These are phyloP conservation scores for Ostrea denselamellosa DNA, from an alignment of 1,140 invertebrate species.

Conservation along the genomic window DNA sequence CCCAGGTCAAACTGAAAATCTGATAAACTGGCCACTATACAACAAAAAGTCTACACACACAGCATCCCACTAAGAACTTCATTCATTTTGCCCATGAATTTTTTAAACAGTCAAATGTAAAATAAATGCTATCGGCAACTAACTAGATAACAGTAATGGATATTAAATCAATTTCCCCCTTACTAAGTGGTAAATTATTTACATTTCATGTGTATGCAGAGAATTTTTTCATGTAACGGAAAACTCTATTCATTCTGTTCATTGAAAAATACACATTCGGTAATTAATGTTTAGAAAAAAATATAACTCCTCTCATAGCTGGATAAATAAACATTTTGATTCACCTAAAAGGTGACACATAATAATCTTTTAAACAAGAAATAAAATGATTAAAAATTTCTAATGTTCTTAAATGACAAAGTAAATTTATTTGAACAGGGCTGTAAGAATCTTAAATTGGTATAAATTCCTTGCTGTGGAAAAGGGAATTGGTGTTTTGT, in stretches of 20 bases:
- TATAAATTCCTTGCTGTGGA: conserved; percentile 9
- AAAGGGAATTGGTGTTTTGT: background rate
- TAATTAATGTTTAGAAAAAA: conserved; percentile 17
- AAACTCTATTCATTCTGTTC: background rate
- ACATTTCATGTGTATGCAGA: conserved; percentile 1
- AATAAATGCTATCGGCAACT: background rate
- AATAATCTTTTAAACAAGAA: conserved; percentile 16
- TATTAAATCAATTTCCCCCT: conserved; percentile 18
- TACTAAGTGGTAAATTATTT: background rate
- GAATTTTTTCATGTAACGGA: background rate
- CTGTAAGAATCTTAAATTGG: conserved; percentile 11
- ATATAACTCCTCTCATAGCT: background rate
- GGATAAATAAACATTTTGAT: conserved; percentile 36
- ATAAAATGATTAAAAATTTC: conserved; percentile 5
- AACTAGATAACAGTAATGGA: background rate
- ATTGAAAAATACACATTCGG: conserved; percentile 3
- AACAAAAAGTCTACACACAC: background rate
- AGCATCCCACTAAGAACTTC: background rate
- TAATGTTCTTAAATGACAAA: conserved; percentile 18
- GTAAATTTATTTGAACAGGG: conserved; percentile 12
- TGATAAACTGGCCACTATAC: conserved; percentile 16
- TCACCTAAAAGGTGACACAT: background rate
- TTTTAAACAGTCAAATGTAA: conserved; percentile 24
- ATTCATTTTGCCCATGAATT: background rate
- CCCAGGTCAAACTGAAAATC: background rate